Evolutionary conservation across 2,113 vertebrate species (phyloP), one percentile per base, ranked within the genome.

Genomic region (Amblyornis subalaris): DNA sequence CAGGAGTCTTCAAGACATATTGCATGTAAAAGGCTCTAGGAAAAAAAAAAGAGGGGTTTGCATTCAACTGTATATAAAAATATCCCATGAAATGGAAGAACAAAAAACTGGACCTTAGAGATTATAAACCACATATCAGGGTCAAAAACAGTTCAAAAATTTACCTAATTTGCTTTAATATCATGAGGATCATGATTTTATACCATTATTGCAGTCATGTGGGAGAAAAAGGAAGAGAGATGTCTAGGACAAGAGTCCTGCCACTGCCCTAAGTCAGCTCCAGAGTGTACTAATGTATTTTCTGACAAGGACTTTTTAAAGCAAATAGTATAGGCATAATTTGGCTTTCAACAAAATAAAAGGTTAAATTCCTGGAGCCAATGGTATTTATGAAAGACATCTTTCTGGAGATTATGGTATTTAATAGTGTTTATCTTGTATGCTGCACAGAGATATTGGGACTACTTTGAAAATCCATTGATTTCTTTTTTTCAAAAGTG

Each of bases 41-140:
- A 53, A 54, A 24, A 11, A 45, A 9, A 29, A 31, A 16, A 0
- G 4, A 14, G 12, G 3, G 0, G 0, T 11, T 88, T 38, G 6
- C 20, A 61, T 84, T 86, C 50, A 87, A 40, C 5, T 29, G 17
- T 53, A 23, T 45, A n/a, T 36, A 8, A 58, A 74, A 50, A 42
- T 42, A 23, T 0, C 5, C 11, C 14, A 33, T 38, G 7, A 83
- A 72, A 62, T 25, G 12, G 33, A 85, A 65, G 28, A 88, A 36
- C 5, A 57, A 69, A 36, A 82, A 90, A n/a, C 21, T 12, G 64
- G 51, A 80, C 5, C 17, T 93, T 40, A 48, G 58, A 80, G 54
- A 36, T 60, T 72, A 38, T 77, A 60, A 58, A 50, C 7, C 7
- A 36, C 20, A 10, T 38, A 31, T 35, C 12, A 58, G 9, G 1